These are phyloP conservation scores for Paratrypauchen microcephalus DNA, from an alignment of 2,797 vertebrate species.

Conservation along the genomic window DNA sequence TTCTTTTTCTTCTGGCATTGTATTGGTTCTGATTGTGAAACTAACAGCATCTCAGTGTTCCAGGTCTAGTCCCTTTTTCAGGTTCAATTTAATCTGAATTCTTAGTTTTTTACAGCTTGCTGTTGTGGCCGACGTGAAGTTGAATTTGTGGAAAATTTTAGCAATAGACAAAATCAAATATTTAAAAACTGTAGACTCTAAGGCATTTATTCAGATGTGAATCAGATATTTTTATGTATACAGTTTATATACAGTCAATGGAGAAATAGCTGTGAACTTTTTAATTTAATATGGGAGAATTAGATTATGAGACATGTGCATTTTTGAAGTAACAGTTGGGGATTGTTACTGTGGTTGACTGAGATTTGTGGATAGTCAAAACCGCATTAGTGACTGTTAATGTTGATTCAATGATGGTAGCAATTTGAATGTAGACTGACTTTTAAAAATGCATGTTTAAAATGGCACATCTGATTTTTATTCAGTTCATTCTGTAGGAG, in stretches of 20 bases:
- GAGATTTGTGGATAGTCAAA: neutral
- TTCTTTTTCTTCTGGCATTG: neutral
- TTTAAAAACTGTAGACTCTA: conserved; percentile 17
- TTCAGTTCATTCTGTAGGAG: no score
- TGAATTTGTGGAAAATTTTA: conserved; percentile 41
- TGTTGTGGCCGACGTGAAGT: conserved; percentile 31
- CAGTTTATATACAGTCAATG: conserved; percentile 5
- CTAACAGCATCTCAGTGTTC: conserved; percentile 1
- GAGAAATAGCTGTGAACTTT: conserved; percentile 13
- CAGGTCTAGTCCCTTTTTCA: conserved; percentile 10
- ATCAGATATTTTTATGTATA: conserved; percentile 26
- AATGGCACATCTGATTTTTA: no score
- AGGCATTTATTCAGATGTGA: conserved; percentile 29
- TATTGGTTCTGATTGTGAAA: conserved; percentile 5
- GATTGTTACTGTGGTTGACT: neutral
- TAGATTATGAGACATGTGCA: neutral
- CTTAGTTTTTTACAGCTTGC: conserved; percentile 12
- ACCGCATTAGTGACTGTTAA: no score
- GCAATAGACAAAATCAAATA: conserved; percentile 40
- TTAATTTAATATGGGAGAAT: neutral
- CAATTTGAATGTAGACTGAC: neutral
- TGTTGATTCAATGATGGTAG: no score
- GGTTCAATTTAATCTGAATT: conserved; percentile 6
- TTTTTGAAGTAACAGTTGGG: conserved; percentile 2
- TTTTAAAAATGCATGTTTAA: neutral